Base-by-base conservation (phyloP, 2,797 vertebrate genomes). In the Enteromius afrohamiltoni region DNA sequence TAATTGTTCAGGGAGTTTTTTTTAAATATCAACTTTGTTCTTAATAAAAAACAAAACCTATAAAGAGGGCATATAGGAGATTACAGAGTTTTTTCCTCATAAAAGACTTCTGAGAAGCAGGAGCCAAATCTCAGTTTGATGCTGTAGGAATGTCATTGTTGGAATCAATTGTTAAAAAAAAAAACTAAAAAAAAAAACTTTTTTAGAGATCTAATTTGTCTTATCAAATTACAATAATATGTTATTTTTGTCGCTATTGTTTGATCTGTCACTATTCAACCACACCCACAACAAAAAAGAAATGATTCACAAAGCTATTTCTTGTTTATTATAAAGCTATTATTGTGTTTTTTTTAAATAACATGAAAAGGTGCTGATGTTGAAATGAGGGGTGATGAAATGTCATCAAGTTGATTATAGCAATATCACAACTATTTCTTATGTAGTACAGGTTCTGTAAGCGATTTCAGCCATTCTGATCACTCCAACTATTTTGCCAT, bases 361-460 rank as follows among this genome's bases (percentile, higher is more conserved):
- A 51, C 7, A 53, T 76, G 31, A 76, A 76, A 55, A 10, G 31
- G 34, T 40, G 51, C 73, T 40, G 51, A 76, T 40, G 73, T 45
- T 80, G 55, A 62, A 70, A 40, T 68, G 49, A 29, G 6, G 14
- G 78, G 51, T 80, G 51, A 69, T 80, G 17, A 17, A 37, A 58
- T 80, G 65, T 45, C 64, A 67, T 53, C n/a, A n/a, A 68, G n/a
- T 40, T 68, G 21, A 53, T 26, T 40, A 77, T 45, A 23, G 10
- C 16, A 45, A 60, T 26, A 45, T 45, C 37, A 60, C 16, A 60
- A 58, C 23, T 37, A 45, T 62, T 62, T 62, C n/a, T 47, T 16
- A 21, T 60, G 45, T 62, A 13, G 13, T 23, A 23, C 64, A 68
- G 62, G 79, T 80, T 69, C 37, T 80, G 67, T 40, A 70, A 80